These are phyloP conservation scores for Magallana nippona DNA, from an alignment of 2,888 invertebrate species.

Conservation along the genomic window DNA sequence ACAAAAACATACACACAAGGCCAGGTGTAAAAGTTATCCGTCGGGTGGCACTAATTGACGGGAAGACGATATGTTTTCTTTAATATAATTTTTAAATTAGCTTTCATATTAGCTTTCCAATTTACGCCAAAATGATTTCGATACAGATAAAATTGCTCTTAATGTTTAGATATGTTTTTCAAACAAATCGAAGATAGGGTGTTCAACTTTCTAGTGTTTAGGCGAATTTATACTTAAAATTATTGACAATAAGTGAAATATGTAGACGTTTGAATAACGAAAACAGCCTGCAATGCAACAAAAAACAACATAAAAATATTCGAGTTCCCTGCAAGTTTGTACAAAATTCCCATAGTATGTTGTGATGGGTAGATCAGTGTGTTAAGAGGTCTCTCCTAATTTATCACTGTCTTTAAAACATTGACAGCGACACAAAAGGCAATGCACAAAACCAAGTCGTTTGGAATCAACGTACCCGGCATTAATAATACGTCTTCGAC, in stretches of 20 bases:
- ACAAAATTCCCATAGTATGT: constrained; percentile 6
- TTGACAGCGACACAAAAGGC: constrained; percentile 6
- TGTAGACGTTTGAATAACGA: no score
- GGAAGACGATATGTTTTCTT: not conserved
- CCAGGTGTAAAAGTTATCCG: not conserved
- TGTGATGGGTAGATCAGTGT: not conserved
- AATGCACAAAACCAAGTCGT: not conserved
- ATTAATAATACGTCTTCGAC: constrained; percentile 15
- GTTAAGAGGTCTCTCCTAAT: not conserved
- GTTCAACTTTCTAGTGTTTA: no score
- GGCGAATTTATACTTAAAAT: no score
- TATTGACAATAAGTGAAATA: no score
- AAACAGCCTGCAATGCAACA: no score
- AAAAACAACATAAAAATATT: no score
- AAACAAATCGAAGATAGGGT: no score
- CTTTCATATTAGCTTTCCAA: constrained; percentile 8
- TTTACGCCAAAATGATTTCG: not conserved
- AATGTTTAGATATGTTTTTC: not conserved
- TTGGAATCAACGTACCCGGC: not conserved
- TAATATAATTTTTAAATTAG: not conserved
- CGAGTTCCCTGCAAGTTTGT: not conserved
- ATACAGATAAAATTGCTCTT: not conserved
- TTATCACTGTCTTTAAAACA: constrained; percentile 10
- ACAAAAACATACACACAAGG: not conserved
- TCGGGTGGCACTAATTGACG: constrained; percentile 14